Evolutionary conservation across 1,140 invertebrate genomes (phyloP), one percentile per base, ranked within the genome.

Genomic region (Trialeurodes vaporariorum): DNA sequence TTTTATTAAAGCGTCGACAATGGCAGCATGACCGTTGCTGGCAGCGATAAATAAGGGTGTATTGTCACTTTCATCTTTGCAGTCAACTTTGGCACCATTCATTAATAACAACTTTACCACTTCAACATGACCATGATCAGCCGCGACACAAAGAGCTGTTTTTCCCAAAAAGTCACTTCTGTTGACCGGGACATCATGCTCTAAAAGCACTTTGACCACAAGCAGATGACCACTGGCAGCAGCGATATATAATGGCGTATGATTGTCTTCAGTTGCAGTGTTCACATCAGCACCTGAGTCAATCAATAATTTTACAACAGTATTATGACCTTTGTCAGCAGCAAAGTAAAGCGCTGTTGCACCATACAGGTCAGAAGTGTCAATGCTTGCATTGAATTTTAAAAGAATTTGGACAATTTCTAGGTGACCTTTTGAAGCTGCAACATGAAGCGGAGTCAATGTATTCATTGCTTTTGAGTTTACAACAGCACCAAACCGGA

Each of bases 61-160:
- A 1, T 59, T 63, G 58, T 68, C 59, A 26, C 23, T 68, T 13
- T 68, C 59, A 11, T 61, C 64, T 60, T 68, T 68, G 22, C 59
- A 63, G 11, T 68, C 63, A 59, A 63, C 49, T 34, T 49, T 63
- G 25, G 62, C 63, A 64, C 67, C 67, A 68, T 40, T 23, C 27
- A 1, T 21, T 24, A 68, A 59, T 17, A 68, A 34, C 27, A 64
- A 58, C 27, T 68, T 68, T 9, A 68, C 67, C 5, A 68, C 59
- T 27, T 68, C 67, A 24, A 40, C 58, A 64, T 64, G 62, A 9
- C 67, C 67, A 59, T 59, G 61, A 59, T 63, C 63, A 23, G 67
- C 67, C 63, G 67, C 67, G 25, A 63, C 59, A 25, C 63, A 62
- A 63, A 68, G 64, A 27, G 67, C 67, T 59, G 67, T 68, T 24